A percentile compares a stretch with the other conserved stretches of the same genome.
These are phyloP conservation scores for Heliangelus exortis DNA, from an alignment of 2,797 vertebrate species.

Conservation along the genomic window DNA sequence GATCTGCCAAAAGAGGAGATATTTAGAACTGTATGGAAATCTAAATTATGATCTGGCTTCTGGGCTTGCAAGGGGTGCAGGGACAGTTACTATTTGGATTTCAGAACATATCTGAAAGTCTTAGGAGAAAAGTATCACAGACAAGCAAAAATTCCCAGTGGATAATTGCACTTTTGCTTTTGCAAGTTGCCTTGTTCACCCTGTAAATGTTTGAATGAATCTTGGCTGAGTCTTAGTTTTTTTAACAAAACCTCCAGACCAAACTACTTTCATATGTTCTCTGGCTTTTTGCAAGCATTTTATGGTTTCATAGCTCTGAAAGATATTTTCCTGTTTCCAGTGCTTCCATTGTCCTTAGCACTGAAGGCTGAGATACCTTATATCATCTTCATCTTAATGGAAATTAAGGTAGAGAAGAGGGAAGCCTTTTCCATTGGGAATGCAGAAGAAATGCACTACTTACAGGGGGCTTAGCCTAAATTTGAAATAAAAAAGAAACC, in stretches of 20 bases:
- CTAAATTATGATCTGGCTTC: not conserved
- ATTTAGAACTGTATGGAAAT: not conserved
- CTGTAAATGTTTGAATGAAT: not conserved
- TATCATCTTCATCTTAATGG: not conserved
- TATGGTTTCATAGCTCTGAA: slow-evolving; percentile 11
- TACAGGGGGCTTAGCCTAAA: not conserved
- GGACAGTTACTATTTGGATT: not conserved
- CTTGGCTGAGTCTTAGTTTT: not conserved
- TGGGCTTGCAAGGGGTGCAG: not conserved
- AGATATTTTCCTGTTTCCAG: not conserved
- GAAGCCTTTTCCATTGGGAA: not conserved
- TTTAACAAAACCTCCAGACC: not conserved
- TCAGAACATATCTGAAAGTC: not conserved
- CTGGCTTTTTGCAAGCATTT: not conserved
- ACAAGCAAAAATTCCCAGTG: not conserved
- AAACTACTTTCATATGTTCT: slow-evolving; percentile 3
- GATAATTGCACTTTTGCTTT: not conserved
- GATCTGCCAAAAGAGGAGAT: not conserved
- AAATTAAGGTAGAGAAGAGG: not conserved
- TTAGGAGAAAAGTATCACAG: not conserved
- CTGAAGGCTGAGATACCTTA: not conserved
- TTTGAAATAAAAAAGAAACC: slow-evolving; percentile 25
- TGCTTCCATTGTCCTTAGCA: not conserved
- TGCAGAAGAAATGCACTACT: not conserved
- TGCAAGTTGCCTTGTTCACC: not conserved